phyloP scores from a whole-genome alignment of 2,888 invertebrate genomes.

The Amblyjoppa proteus region DNA sequence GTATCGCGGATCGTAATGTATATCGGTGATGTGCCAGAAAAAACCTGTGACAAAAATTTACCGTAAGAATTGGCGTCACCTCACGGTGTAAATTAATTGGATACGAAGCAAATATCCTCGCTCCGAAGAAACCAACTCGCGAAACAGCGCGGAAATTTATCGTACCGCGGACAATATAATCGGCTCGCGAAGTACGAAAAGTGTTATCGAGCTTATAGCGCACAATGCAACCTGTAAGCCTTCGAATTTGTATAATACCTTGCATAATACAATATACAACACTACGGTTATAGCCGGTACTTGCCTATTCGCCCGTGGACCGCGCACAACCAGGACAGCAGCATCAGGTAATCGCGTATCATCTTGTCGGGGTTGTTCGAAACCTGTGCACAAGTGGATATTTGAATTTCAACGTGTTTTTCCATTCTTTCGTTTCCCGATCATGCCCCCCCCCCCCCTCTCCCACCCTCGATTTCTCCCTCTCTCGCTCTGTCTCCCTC shows the following conservation, averaged over 20 bases:
- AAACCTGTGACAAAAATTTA: conserved; percentile 90
- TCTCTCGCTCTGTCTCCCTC: neutral
- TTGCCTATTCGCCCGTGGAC: conserved; percentile 82
- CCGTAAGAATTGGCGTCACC: neutral
- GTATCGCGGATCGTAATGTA: conserved; percentile 95
- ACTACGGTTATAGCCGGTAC: conserved; percentile 53
- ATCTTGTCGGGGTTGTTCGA: conserved; percentile 77
- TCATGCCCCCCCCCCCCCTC: neutral
- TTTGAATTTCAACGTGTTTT: conserved; percentile 28
- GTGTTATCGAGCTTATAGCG: neutral
- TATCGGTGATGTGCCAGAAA: conserved; percentile 98
- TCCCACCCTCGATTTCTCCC: neutral
- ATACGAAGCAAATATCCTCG: too few species aligned
- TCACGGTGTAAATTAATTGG: neutral
- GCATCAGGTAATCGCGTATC: conserved; percentile 82
- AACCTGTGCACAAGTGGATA: conserved; percentile 73
- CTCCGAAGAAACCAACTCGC: neutral
- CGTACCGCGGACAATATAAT: neutral
- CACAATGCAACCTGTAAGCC: too few species aligned
- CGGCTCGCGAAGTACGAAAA: neutral
- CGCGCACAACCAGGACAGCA: conserved; percentile 81
- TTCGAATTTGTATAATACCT: neutral
- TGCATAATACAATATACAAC: conserved; percentile 1
- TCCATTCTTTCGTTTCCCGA: neutral
- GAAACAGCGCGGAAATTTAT: neutral